phyloP scores from a whole-genome alignment of 2,797 vertebrate genomes.

The Micrastur ruficollis region DNA sequence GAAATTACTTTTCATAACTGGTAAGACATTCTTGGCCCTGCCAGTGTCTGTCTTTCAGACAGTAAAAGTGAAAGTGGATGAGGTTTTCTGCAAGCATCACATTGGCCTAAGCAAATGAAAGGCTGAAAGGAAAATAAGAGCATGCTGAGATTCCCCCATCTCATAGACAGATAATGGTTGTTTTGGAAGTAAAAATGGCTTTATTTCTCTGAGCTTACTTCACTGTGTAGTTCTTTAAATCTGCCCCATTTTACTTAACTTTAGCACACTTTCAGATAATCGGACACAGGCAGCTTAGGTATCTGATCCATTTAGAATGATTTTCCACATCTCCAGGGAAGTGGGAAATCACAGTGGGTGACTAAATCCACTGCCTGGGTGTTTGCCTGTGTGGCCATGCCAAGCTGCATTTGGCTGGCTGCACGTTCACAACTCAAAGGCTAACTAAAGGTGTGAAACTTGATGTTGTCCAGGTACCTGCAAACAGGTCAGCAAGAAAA shows the following conservation, averaged over 20 bases:
- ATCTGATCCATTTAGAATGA: background rate
- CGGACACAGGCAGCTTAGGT: background rate
- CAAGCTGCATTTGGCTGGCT: background rate
- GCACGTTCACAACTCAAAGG: background rate
- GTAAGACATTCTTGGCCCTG: background rate
- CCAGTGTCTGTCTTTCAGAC: background rate
- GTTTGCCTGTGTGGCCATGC: background rate
- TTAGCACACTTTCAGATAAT: background rate
- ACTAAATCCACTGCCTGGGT: background rate
- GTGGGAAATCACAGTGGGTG: background rate
- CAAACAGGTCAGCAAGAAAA: slow-evolving; percentile 70
- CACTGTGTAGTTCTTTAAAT: background rate
- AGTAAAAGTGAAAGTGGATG: background rate
- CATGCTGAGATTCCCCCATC: background rate
- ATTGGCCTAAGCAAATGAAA: background rate
- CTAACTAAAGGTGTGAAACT: background rate
- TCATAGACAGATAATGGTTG: background rate
- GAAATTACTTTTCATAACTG: background rate
- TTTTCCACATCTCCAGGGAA: background rate
- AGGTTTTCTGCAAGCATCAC: background rate
- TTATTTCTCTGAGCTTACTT: background rate
- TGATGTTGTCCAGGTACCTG: slow-evolving; percentile 72
- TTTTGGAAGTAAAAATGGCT: background rate
- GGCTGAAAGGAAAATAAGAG: background rate
- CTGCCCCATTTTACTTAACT: background rate